These are phyloP conservation scores for Scaptomyza hsui DNA, from an alignment of 1,140 invertebrate species.

Conservation along the genomic window DNA sequence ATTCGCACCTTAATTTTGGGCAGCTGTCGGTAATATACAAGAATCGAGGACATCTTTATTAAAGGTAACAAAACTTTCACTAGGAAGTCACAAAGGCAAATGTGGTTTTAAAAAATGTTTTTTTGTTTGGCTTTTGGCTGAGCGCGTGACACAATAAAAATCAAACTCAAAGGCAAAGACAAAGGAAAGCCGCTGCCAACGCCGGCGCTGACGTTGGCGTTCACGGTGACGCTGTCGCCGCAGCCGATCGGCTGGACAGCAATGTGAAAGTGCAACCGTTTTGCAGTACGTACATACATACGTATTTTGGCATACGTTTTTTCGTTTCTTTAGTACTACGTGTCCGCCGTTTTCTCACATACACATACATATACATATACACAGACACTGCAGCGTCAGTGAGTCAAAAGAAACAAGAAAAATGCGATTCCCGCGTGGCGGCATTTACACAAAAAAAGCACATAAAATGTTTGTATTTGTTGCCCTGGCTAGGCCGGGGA, in stretches of 20 bases:
- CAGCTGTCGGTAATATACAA: constrained; percentile 9
- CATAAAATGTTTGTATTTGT: constrained; percentile 25
- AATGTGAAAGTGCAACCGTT: constrained; percentile 56
- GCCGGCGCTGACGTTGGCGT: constrained; percentile 11
- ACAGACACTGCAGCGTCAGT: constrained; percentile 1
- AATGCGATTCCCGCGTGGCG: constrained; percentile 15
- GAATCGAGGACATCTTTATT: constrained; percentile 32
- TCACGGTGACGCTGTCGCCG: constrained; percentile 24
- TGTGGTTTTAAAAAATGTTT: constrained; percentile 9
- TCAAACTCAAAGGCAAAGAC: constrained; percentile 44
- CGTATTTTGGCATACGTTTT: constrained; percentile 47
- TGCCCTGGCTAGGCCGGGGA: constrained; percentile 25
- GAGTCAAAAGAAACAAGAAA: constrained; percentile 7
- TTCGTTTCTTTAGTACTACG: constrained; percentile 32
- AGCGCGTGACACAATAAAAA: constrained; percentile 78
- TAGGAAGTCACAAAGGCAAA: constrained; percentile 1
- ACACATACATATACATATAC: constrained; percentile 7
- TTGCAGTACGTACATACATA: constrained; percentile 17
- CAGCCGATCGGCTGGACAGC: constrained; percentile 41
- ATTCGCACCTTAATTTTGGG: constrained; percentile 10
- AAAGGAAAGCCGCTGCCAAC: constrained; percentile 52
- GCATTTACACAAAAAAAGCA: constrained; percentile 29
- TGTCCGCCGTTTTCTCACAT: constrained; percentile 13
- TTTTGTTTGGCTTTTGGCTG: constrained; percentile 48
- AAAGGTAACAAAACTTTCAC: constrained; percentile 39